Conservation (phyloP, 1,140 invertebrate species). For the Vanessa tameamea region DNA sequence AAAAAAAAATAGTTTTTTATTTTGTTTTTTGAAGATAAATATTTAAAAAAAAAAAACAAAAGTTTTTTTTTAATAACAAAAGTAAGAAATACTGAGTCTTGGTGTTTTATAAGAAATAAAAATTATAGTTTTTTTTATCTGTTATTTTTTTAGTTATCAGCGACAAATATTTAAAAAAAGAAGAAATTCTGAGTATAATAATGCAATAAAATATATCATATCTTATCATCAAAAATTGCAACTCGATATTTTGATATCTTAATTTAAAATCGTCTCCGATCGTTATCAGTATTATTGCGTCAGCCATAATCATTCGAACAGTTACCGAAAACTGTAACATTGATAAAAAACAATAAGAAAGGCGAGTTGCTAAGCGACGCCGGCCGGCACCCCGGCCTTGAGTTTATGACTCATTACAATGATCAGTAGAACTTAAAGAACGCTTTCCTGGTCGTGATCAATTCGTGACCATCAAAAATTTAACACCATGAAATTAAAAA, state of each 20-base stretch:
- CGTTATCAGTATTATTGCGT: constrained; percentile 13
- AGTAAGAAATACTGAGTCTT: too few species aligned
- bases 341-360: constrained; percentile 53
- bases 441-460: background rate
- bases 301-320: constrained; percentile 40
- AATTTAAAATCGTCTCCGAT: constrained; percentile 8
- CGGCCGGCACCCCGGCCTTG: constrained; percentile 72
- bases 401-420: constrained; percentile 43
- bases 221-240: background rate
- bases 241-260: background rate
- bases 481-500: background rate
- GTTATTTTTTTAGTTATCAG: too few species aligned
- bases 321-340: constrained; percentile 28
- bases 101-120: too few species aligned
- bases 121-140: too few species aligned
- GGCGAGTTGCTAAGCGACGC: constrained; percentile 62
- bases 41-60: too few species aligned
- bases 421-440: background rate
- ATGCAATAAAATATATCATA: background rate
- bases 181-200: background rate
- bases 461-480: background rate
- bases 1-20: too few species aligned
- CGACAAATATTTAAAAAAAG: too few species aligned
- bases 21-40: too few species aligned
- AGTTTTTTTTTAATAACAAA: too few species aligned